A percentile compares a stretch with the other conserved stretches of the same genome.
Evolutionary conservation across 1,140 invertebrate species (phyloP).

Genomic region (Bradysia coprophila): DNA sequence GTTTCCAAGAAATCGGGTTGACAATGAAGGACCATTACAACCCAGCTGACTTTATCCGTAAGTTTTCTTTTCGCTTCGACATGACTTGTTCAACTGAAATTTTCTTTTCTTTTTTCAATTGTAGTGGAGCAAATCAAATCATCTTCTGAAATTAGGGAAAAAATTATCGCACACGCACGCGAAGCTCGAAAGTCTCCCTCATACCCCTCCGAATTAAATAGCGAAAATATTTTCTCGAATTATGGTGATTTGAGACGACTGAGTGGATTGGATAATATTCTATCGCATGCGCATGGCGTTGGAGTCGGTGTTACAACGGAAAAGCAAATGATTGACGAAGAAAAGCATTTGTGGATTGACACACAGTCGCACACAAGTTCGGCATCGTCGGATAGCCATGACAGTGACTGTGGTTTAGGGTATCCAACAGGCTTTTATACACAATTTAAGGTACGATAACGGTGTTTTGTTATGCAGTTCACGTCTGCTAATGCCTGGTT

Average conservation of each 20-base stretch:
- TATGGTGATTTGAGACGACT: neutral
- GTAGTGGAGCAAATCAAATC: constrained; percentile 63
- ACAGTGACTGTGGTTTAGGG: constrained; percentile 37
- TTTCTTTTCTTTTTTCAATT: too few relatives aligned
- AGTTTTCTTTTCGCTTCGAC: constrained; percentile 24
- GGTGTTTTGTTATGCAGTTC: neutral
- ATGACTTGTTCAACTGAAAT: neutral
- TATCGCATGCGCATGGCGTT: constrained; percentile 15
- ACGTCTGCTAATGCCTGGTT: too few relatives aligned
- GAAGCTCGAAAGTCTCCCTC: constrained; percentile 34
- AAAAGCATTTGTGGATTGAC: constrained; percentile 50
- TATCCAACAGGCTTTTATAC: constrained; percentile 61
- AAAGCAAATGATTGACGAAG: constrained; percentile 37
- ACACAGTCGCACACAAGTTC: constrained; percentile 52
- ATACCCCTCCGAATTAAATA: constrained; percentile 29
- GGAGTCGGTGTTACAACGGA: constrained; percentile 9
- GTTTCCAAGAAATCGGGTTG: constrained; percentile 55
- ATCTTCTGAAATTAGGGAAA: constrained; percentile 42
- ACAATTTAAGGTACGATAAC: constrained; percentile 44
- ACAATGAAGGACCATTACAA: constrained; percentile 64
- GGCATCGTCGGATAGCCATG: constrained; percentile 38
- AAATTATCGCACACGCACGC: constrained; percentile 44
- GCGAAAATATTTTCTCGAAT: neutral
- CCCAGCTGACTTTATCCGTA: constrained; percentile 73
- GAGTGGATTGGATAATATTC: constrained; percentile 2